Percentiles rank a stretch among this genome's conserved stretches.
Conservation (phyloP, 2,797 vertebrate species). For the Oophaga sylvatica region DNA sequence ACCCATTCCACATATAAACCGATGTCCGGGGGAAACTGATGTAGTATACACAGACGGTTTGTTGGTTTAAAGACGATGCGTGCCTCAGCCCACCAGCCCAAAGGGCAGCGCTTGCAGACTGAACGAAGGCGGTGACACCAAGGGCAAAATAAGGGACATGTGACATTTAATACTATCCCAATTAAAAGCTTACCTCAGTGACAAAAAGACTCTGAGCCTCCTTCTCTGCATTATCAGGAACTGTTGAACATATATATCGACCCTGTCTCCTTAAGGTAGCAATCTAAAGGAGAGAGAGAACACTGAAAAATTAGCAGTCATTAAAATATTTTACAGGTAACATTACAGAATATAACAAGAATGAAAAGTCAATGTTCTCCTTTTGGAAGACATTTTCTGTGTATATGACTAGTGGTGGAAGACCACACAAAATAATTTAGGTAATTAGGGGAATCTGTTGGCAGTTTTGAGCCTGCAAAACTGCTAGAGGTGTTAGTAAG, state of each 20-base stretch:
- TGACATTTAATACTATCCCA: neutral
- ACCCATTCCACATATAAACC: neutral
- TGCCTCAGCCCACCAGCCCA: neutral
- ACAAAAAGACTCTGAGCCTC: constrained; percentile 92
- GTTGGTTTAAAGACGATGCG: neutral
- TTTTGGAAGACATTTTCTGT: no score
- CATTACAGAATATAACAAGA: neutral
- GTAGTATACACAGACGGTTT: neutral
- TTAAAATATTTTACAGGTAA: neutral
- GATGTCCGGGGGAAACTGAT: neutral
- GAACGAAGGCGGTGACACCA: neutral
- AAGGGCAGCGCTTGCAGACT: neutral
- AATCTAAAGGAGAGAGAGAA: constrained; percentile 77
- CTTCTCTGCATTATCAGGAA: constrained; percentile 88
- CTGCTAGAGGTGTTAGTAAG: no score
- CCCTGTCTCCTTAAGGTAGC: constrained; percentile 85
- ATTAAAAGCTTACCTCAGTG: constrained; percentile 83
- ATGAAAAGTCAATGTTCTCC: no score
- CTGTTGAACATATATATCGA: constrained; percentile 84
- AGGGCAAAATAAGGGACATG: neutral
- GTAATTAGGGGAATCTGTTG: no score
- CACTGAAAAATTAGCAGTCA: neutral
- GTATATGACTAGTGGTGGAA: no score
- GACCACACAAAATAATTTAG: no score
- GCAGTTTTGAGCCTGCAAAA: no score